phyloP scores from a whole-genome alignment of 2,113 vertebrate species.

The Malurus melanocephalus region DNA sequence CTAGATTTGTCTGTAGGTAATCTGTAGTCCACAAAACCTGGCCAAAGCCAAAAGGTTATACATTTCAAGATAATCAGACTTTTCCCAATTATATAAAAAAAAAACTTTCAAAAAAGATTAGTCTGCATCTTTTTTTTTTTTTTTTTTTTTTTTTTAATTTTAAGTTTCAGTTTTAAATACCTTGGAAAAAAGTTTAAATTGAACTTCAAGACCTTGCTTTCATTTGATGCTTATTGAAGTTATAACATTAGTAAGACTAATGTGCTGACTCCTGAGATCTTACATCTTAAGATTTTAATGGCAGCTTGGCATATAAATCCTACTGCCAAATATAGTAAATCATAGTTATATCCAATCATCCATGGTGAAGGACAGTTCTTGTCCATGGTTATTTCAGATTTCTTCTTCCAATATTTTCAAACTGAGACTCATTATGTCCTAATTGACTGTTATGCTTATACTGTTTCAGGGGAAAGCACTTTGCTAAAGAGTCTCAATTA shows the following conservation, averaged over 20 bases:
- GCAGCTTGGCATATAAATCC: not conserved
- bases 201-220: conserved; percentile 11
- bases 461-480: not conserved
- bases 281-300: conserved; percentile 33
- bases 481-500: not conserved
- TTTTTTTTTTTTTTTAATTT: too few species aligned
- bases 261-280: not conserved
- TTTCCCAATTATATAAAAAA: not conserved
- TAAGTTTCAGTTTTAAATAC: not conserved
- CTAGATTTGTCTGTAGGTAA: not conserved
- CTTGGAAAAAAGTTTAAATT: not conserved
- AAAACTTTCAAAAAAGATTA: not conserved
- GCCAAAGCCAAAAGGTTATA: not conserved
- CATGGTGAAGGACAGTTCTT: not conserved
- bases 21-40: not conserved
- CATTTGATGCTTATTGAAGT: not conserved
- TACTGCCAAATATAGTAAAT: conserved; percentile 16
- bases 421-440: not conserved
- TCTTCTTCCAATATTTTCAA: conserved; percentile 13
- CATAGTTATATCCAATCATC: not conserved
- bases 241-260: not conserved
- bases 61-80: not conserved
- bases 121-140: too few species aligned
- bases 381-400: not conserved
- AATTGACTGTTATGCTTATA: not conserved